Base-by-base conservation (phyloP, 2,113 vertebrate genomes). In the Indicator indicator region DNA sequence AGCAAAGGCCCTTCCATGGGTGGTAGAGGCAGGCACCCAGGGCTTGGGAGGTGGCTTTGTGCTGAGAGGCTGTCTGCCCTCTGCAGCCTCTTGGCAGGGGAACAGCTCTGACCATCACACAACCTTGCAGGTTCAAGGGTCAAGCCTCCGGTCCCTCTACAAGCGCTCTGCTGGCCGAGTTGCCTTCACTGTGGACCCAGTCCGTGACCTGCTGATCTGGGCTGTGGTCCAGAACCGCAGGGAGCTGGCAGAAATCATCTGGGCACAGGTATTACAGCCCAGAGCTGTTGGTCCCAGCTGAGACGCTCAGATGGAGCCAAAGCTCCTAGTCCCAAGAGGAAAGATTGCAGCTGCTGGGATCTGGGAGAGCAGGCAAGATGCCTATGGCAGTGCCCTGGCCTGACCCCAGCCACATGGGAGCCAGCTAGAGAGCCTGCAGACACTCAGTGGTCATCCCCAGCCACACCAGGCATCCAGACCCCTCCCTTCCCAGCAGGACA, bases 191-290 rank as follows among this genome's bases (percentile, higher is more conserved):
- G 95, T 95, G 85, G 98, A 99, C 71, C 98, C 98, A 0, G 90
- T 97, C 24, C 98, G 98, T 0, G 99, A 99, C 88, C 98, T 99
- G 42, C 99, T 99, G 85, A 98, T 99, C 58, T 99, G 99, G 99
- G 98, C 99, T 24, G 73, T 99, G 1, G 91, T 99, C n/a, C 99
- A 99, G 97, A 99, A 98, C 95, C 98, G 97, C 54, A 98, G 72
- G 93, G 98, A 99, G 78, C 95, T 99, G 97, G 98, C 99, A 20
- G 98, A 98, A 44, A 99, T 99, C 70, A 98, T 98, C 87, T 99
- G 99, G 99, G 97, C 98, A 21, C 98, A 99, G 98, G 99, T 99
- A 97, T 27, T 26, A 17, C 73, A 75, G 16, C 52, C 40, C 46
- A 36, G 40, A 72, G 58, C 10, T 59, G 23, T 28, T 2, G 1